These are phyloP conservation scores for Rhamnusium bicolor DNA, from an alignment of 2,888 invertebrate species.

Conservation along the genomic window DNA sequence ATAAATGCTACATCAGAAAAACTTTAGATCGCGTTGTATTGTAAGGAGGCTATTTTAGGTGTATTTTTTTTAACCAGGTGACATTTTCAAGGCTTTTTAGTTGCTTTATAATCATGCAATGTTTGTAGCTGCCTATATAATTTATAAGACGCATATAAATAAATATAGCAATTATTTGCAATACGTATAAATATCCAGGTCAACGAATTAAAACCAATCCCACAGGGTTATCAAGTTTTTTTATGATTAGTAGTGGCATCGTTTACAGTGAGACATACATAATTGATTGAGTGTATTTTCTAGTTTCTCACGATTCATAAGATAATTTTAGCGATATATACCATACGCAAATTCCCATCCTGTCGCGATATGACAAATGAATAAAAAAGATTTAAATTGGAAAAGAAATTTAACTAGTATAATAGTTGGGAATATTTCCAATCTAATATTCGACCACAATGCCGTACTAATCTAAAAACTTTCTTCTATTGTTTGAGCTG, in stretches of 20 bases:
- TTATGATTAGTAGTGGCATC: neutral
- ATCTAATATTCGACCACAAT: constrained; percentile 10
- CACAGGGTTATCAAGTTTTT: neutral
- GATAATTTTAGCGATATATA: neutral
- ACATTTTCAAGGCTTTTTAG: neutral
- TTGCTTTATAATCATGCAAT: neutral
- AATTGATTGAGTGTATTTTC: neutral
- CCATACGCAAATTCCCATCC: constrained; percentile 5
- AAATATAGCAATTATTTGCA: neutral
- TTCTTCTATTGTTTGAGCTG: constrained; percentile 1
- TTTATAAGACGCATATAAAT: neutral
- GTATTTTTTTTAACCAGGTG: neutral
- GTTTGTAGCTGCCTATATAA: neutral
- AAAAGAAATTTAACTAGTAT: constrained; percentile 9
- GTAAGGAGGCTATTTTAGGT: neutral
- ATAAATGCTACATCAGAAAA: no score
- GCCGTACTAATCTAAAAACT: neutral
- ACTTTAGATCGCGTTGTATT: neutral
- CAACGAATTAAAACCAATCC: neutral
- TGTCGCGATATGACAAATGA: constrained; percentile 2
- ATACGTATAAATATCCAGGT: neutral
- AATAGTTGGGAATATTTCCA: constrained; percentile 12
- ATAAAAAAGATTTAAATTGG: constrained; percentile 2
- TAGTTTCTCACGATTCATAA: constrained; percentile 1
- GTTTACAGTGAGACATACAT: neutral